phyloP scores from a whole-genome alignment of 2,797 vertebrate genomes.

The Platalea minor region DNA sequence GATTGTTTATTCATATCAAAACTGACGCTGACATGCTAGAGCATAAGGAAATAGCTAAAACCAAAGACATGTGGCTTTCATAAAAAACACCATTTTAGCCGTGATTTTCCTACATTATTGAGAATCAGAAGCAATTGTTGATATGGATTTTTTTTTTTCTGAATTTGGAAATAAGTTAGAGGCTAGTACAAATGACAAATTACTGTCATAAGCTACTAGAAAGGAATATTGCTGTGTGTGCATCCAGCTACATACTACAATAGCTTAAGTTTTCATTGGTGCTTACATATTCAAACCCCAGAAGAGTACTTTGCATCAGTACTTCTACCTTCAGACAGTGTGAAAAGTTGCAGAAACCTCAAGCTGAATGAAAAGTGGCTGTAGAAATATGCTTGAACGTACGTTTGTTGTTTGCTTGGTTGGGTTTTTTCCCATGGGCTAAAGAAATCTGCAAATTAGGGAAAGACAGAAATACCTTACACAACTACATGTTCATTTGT shows the following conservation, averaged over 20 bases:
- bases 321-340: background rate
- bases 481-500: background rate
- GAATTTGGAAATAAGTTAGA: background rate
- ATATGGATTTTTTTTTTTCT: background rate
- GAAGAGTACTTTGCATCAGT: background rate
- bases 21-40: background rate
- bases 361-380: background rate
- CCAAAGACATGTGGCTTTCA: background rate
- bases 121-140: background rate
- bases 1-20: background rate
- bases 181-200: background rate
- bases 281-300: background rate
- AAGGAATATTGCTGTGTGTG: background rate
- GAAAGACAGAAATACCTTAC: background rate
- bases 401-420: no score
- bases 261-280: background rate
- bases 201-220: background rate
- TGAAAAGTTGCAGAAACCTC: background rate
- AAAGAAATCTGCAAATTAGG: background rate
- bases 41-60: background rate
- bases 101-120: background rate
- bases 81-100: background rate
- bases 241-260: background rate
- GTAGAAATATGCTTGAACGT: background rate
- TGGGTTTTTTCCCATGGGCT: no score